Evolutionary conservation across 2,888 invertebrate genomes (phyloP), one percentile per base, ranked within the genome.

Genomic region (Automeris io): DNA sequence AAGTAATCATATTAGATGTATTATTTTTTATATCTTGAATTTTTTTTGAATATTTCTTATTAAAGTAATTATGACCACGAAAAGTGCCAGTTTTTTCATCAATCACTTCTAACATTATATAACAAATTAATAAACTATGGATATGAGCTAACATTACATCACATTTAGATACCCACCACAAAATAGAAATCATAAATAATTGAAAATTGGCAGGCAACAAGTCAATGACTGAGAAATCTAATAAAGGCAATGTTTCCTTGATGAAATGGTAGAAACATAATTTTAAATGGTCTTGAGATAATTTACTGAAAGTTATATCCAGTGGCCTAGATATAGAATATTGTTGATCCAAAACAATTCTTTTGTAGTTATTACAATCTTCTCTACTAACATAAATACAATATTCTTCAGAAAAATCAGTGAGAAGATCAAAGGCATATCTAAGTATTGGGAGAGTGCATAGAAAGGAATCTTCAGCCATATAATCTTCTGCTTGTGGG

Each of bases 401-500:
- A 36, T 56, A 48, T n/a, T 78, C 75, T 42, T 70, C 47, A 1
- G 65, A 43, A 43, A 75, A 87, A 39, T 82, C 78, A 22, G 76
- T 86, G 1, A 87, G 49, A 8, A 87, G 60, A 50, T 87, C 86
- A 64, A 80, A 91, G 35, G 91, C 88, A 42, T 89, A 89, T 51
- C 83, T 74, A 24, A 94, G 54, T 45, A 95, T 89, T 8, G 90
- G 88, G 44, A 92, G 60, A 19, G 89, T 87, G 38, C 90, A 86
- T 5, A 86, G 57, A 51, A 90, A 90, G 5, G 91, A 88, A 44
- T 92, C 89, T 3, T 87, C 77, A 32, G 88, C 86, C 2, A 70
- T 67, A 54, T 89, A 90, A 65, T 93, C 90, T 69, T 95, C 95
- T 4, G 93, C 89, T 78, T 93, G 93, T 0, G 92, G 91, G 35